phyloP scores from a whole-genome alignment of 1,140 invertebrate genomes.

The Drosophila lini region DNA sequence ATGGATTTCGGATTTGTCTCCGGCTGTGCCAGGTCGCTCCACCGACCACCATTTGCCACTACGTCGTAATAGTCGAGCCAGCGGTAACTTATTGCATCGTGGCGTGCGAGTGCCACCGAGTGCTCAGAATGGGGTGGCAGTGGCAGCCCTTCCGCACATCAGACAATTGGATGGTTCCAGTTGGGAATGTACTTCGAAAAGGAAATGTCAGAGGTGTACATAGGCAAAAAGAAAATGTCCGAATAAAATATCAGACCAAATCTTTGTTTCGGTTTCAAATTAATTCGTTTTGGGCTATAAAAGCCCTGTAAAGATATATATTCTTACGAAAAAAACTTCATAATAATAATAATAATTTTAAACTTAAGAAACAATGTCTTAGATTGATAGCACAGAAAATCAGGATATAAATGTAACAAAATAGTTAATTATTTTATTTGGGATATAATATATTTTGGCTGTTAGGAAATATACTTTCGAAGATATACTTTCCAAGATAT shows the following conservation, averaged over 20 bases:
- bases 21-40: conserved; percentile 54
- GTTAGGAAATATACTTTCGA: no score
- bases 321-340: background rate
- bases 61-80: conserved; percentile 66
- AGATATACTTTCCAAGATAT: no score
- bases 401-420: no score
- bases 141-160: conserved; percentile 32
- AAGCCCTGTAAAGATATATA: background rate
- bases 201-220: background rate
- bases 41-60: conserved; percentile 38
- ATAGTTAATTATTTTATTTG: no score
- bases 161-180: conserved; percentile 49
- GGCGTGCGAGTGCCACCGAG: conserved; percentile 65
- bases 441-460: no score
- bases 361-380: background rate
- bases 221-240: background rate
- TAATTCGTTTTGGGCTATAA: no score
- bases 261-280: background rate
- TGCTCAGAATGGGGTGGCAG: conserved; percentile 47
- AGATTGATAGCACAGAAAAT: no score
- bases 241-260: background rate
- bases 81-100: conserved; percentile 78
- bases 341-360: background rate
- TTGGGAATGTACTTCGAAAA: conserved; percentile 9
- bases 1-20: conserved; percentile 82